A percentile compares a stretch with the other conserved stretches of the same genome.
Evolutionary conservation across 2,888 invertebrate species (phyloP).

Genomic region (Cistogaster globosa): DNA sequence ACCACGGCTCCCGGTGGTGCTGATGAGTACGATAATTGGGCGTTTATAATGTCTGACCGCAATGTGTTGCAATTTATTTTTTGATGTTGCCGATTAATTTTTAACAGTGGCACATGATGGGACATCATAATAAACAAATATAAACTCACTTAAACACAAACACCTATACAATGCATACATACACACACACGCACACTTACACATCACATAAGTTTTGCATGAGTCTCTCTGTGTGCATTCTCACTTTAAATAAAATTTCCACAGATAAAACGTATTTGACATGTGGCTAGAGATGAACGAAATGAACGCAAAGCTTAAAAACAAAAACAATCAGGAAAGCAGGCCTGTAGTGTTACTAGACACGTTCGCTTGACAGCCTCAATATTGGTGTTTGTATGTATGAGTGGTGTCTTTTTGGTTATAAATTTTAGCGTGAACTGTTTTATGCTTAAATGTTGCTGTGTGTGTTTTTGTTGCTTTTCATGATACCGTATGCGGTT

Average conservation of each 20-base stretch:
- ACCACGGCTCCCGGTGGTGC: slow-evolving; percentile 34
- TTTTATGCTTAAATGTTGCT: slow-evolving; percentile 28
- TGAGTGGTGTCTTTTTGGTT: background rate
- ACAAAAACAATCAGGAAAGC: slow-evolving; percentile 4
- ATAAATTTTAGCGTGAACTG: background rate
- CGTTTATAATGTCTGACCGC: slow-evolving; percentile 70
- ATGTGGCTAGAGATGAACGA: slow-evolving; percentile 45
- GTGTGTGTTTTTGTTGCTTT: slow-evolving; percentile 40
- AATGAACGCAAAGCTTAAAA: slow-evolving; percentile 2
- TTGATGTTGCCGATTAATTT: slow-evolving; percentile 70
- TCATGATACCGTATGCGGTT: slow-evolving; percentile 64
- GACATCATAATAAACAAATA: slow-evolving; percentile 54
- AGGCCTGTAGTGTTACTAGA: slow-evolving; percentile 20
- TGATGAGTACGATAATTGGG: slow-evolving; percentile 65
- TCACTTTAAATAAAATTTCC: slow-evolving; percentile 59
- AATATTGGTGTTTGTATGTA: slow-evolving; percentile 42
- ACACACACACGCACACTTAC: background rate
- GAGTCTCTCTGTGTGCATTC: slow-evolving; percentile 1
- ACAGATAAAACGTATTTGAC: slow-evolving; percentile 70
- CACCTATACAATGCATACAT: background rate
- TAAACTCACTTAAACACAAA: slow-evolving; percentile 10
- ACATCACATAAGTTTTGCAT: background rate
- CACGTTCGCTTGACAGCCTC: slow-evolving; percentile 34
- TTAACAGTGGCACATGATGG: slow-evolving; percentile 69
- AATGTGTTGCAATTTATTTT: slow-evolving; percentile 71